Conservation (phyloP, 1,140 invertebrate genomes). For the Drosophila nannoptera region DNA sequence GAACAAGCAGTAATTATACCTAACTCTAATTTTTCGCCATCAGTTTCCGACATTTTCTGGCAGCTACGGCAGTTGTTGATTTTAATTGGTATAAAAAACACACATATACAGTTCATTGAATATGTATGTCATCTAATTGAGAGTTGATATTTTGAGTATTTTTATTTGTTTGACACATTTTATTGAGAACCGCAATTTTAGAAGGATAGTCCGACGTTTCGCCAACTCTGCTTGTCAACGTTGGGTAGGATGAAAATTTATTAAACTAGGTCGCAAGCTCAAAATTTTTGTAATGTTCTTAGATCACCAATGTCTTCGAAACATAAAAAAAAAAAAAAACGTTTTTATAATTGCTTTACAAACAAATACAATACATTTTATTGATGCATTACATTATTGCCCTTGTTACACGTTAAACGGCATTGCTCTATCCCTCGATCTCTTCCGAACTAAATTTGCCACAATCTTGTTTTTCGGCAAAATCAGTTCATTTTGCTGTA, state of each 20-base stretch:
- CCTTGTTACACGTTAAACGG: not conserved
- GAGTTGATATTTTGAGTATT: constrained; percentile 2
- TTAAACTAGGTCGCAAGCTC: constrained; percentile 60
- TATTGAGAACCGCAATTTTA: too few species aligned
- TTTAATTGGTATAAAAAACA: constrained; percentile 17
- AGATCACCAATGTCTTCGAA: constrained; percentile 70
- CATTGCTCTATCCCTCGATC: not conserved
- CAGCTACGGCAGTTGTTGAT: constrained; percentile 33
- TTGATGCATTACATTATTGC: constrained; percentile 31
- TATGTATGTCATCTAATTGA: constrained; percentile 17
- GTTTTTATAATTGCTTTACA: constrained; percentile 75
- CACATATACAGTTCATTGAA: constrained; percentile 17
- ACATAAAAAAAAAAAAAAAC: constrained; percentile 39
- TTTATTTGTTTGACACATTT: not conserved
- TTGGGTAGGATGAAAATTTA: not conserved
- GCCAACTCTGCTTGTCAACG: too few species aligned
- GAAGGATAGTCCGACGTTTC: too few species aligned
- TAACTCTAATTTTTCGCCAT: constrained; percentile 39
- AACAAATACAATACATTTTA: constrained; percentile 73
- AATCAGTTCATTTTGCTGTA: constrained; percentile 65
- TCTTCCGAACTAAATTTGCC: too few species aligned
- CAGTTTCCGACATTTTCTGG: constrained; percentile 24
- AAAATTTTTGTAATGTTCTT: constrained; percentile 66
- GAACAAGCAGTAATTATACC: constrained; percentile 26
- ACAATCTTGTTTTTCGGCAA: not conserved